Conservation (phyloP, 2,797 vertebrate species). For the Sebastiscus tertius region DNA sequence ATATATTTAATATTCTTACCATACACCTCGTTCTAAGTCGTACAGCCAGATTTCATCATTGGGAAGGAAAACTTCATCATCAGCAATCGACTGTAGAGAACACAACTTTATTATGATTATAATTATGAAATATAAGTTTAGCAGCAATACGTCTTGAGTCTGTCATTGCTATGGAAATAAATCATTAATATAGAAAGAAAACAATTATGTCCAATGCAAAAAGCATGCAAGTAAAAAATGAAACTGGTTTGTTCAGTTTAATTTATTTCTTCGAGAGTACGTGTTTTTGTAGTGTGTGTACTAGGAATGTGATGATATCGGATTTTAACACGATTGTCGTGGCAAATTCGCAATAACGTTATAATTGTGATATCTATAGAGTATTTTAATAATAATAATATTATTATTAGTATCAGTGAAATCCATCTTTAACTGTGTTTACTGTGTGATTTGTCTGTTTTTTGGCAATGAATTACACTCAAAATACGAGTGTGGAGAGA, state of each 20-base stretch:
- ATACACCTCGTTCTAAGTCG: slow-evolving; percentile 89
- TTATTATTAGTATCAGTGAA: too few relatives aligned
- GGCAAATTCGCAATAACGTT: too few relatives aligned
- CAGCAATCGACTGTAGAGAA: slow-evolving; percentile 87
- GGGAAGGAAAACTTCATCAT: slow-evolving; percentile 93
- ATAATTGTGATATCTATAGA: too few relatives aligned
- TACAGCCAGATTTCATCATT: slow-evolving; percentile 95
- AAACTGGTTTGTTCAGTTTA: not conserved
- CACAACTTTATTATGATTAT: slow-evolving; percentile 9
- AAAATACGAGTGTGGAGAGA: too few relatives aligned
- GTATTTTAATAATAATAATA: too few relatives aligned
- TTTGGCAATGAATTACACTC: too few relatives aligned
- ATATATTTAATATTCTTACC: slow-evolving; percentile 81
- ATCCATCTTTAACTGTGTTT: too few relatives aligned
- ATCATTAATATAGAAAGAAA: not conserved
- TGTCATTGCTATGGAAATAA: not conserved
- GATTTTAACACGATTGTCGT: too few relatives aligned
- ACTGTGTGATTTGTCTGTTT: too few relatives aligned
- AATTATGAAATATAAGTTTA: not conserved
- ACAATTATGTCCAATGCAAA: not conserved
- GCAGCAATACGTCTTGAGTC: not conserved
- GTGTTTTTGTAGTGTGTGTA: too few relatives aligned
- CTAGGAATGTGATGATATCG: too few relatives aligned
- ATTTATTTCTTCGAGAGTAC: not conserved
- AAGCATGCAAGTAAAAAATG: not conserved